These are phyloP conservation scores for Salmo trutta DNA, from an alignment of 2,797 vertebrate species.

Conservation along the genomic window DNA sequence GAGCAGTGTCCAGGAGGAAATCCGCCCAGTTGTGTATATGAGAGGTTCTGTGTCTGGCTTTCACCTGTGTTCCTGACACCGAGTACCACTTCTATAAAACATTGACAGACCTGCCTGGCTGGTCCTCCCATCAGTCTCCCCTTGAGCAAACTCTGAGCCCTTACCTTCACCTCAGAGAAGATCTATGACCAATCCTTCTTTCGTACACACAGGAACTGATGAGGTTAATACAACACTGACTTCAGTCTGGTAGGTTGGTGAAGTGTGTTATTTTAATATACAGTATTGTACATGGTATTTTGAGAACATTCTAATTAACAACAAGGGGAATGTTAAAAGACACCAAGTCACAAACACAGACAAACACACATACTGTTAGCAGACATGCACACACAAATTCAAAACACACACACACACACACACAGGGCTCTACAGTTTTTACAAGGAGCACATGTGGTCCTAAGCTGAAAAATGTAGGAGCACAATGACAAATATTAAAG, in stretches of 20 bases:
- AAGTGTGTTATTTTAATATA: background rate
- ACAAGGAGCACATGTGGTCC: too few species aligned
- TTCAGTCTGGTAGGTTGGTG: background rate
- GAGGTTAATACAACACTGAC: constrained; percentile 4
- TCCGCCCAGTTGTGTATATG: background rate
- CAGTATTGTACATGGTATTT: background rate
- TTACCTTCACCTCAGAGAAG: background rate
- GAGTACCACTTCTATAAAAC: background rate
- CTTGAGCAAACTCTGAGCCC: background rate
- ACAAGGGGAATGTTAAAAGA: background rate
- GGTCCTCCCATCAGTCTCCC: background rate
- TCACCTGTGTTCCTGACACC: background rate
- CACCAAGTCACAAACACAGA: background rate
- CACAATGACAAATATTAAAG: too few species aligned
- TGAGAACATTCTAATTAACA: background rate
- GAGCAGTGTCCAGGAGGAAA: background rate
- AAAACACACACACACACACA: too few species aligned
- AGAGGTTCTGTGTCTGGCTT: background rate
- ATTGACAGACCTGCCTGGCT: background rate
- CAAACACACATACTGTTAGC: background rate
- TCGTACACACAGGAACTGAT: constrained; percentile 13
- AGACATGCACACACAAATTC: background rate
- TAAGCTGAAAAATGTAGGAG: too few species aligned
- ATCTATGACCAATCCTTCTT: background rate
- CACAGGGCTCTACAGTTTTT: too few species aligned